Conservation (phyloP, 2,113 vertebrate species). For the Gallinago paraguaiae region DNA sequence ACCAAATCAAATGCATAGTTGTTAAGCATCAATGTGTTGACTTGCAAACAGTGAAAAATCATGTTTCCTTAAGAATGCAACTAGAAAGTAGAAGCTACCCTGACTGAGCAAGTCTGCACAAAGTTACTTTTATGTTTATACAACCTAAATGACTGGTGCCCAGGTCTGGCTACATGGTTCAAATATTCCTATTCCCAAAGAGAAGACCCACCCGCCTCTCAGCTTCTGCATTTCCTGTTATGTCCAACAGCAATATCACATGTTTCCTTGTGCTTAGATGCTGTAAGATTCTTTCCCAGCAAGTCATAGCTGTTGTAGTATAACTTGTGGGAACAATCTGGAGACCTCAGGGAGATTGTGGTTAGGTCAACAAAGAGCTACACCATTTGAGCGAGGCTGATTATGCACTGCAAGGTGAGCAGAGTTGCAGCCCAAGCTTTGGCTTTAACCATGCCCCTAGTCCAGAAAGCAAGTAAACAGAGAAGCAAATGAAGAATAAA, state of each 20-base stretch:
- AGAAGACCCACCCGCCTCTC: background rate
- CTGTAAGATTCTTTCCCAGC: constrained; percentile 56
- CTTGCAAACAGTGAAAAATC: background rate
- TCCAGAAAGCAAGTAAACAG: background rate
- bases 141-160: background rate
- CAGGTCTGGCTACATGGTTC: background rate
- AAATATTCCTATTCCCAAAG: background rate
- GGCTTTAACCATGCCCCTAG: background rate
- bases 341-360: constrained; percentile 24
- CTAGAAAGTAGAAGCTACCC: background rate
- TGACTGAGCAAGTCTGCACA: constrained; percentile 8
- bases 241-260: background rate
- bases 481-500: background rate
- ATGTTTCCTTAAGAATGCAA: background rate
- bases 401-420: background rate
- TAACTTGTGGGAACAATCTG: background rate
- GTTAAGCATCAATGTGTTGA: background rate
- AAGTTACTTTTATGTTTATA: background rate
- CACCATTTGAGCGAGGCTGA: background rate
- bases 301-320: constrained; percentile 22
- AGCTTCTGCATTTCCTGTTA: background rate
- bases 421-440: background rate
- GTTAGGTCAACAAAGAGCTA: background rate
- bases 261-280: background rate
- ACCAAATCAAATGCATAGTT: background rate